These are phyloP conservation scores for Venturia canescens DNA, from an alignment of 1,140 invertebrate species.

Conservation along the genomic window DNA sequence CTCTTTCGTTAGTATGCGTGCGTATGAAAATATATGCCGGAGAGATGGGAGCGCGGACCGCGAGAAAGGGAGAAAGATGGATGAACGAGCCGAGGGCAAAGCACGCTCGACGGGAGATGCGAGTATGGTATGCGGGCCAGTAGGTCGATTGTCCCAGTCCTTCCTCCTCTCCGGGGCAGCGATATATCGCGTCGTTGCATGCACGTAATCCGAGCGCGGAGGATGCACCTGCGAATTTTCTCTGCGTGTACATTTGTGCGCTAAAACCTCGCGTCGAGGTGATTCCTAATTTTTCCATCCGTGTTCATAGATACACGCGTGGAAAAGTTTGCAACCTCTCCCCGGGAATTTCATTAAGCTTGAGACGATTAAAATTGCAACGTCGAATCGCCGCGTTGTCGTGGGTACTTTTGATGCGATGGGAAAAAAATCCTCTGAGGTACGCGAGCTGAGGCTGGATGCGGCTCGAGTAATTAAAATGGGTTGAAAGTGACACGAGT, in stretches of 20 bases:
- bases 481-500: too few relatives aligned
- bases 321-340: too few relatives aligned
- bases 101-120: slow-evolving; percentile 32
- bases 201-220: neutral
- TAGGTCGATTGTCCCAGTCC: slow-evolving; percentile 46
- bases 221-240: slow-evolving; percentile 28
- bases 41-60: neutral
- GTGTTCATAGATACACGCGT: neutral
- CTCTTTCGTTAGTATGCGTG: neutral
- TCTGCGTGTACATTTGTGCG: neutral
- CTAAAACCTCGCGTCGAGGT: neutral
- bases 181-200: slow-evolving; percentile 5
- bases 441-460: too few relatives aligned
- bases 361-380: too few relatives aligned
- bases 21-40: neutral
- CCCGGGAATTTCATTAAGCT: too few relatives aligned
- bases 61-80: neutral
- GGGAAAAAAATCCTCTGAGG: too few relatives aligned
- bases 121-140: slow-evolving; percentile 54
- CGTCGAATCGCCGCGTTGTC: too few relatives aligned
- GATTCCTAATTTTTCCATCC: neutral
- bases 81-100: neutral
- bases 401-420: too few relatives aligned
- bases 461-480: too few relatives aligned
- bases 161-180: slow-evolving; percentile 17